phyloP scores from a whole-genome alignment of 2,113 vertebrate species.

The Pristiophorus japonicus region DNA sequence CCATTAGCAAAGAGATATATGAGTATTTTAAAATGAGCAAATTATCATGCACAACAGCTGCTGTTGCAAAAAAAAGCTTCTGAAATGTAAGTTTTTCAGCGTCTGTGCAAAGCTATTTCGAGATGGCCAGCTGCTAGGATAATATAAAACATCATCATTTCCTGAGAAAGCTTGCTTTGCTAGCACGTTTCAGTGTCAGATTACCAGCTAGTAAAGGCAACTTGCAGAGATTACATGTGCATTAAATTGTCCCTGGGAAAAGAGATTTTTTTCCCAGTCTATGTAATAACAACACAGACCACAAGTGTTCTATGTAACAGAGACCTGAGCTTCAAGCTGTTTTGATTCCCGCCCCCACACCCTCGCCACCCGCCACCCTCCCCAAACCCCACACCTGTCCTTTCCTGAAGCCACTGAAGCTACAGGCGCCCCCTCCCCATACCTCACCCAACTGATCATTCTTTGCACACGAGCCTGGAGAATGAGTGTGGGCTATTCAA shows the following conservation, averaged over 20 bases:
- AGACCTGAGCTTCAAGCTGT: not conserved
- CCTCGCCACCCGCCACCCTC: not conserved
- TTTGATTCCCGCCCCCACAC: not conserved
- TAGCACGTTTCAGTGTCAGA: not conserved
- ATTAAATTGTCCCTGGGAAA: conserved; percentile 28
- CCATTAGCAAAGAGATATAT: not conserved
- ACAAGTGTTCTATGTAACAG: not conserved
- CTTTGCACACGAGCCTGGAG: not conserved
- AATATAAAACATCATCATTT: conserved; percentile 29
- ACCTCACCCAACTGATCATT: not conserved
- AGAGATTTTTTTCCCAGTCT: not conserved
- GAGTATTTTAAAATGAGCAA: not conserved
- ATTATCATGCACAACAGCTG: not conserved
- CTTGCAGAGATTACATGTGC: conserved; percentile 31
- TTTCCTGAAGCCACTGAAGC: not conserved
- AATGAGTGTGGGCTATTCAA: not conserved
- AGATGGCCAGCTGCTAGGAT: conserved; percentile 17
- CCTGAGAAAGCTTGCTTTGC: not conserved
- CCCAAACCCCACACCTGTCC: not conserved
- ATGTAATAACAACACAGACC: conserved; percentile 13
- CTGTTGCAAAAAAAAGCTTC: not conserved
- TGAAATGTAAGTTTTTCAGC: conserved; percentile 7
- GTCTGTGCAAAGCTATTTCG: not conserved
- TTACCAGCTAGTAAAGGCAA: conserved; percentile 24
- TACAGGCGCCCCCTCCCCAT: not conserved